Base-by-base conservation (phyloP, 2,888 invertebrate genomes). In the Perdita meconis region DNA sequence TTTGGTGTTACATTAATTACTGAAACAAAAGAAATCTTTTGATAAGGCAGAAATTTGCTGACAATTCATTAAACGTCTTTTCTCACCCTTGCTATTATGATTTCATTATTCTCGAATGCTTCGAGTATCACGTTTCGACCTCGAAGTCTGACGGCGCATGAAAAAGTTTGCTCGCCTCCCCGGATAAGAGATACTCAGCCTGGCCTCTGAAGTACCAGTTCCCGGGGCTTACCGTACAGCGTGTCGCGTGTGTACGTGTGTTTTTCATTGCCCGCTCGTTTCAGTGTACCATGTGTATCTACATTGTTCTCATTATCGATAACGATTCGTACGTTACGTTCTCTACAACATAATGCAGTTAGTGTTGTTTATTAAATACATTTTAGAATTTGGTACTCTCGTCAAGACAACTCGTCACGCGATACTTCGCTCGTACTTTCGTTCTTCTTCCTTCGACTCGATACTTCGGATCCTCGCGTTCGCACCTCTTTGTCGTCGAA, bases 361-460 rank as follows among this genome's bases (percentile, higher is more conserved):
- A 86, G 80, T 84, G 81, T 85, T 85, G 87, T 79, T 87, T 88
- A 77, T 85, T 85, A 83, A 85, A 90, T 89, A 89, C 88, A 90
- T 90, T 91, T 91, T 91, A 91, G 91, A 91, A 91, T 91, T 91
- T 91, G 91, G 89, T 91, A 91, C 91, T 91, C 90, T 90, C 88
- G 87, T 89, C 88, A 87, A 90, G 89, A 88, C 87, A 88, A 86
- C 87, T 85, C 83, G 71, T 70, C 77, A 72, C 71, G 74, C 78
- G 71, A 76, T 84, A 81, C 66, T 69, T 59, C 80, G 78, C 19
- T 82, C 84, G 81, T 78, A 82, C 75, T 85, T 85, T 81, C 83
- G 83, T 83, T 74, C 74, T 53, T 68, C 63, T 71, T 82, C 72
- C 55, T 73, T 77, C 85, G 71, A 70, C 30, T 74, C 70, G 51